phyloP scores from a whole-genome alignment of 2,113 vertebrate species.

The Rhynchopsitta pachyrhyncha region DNA sequence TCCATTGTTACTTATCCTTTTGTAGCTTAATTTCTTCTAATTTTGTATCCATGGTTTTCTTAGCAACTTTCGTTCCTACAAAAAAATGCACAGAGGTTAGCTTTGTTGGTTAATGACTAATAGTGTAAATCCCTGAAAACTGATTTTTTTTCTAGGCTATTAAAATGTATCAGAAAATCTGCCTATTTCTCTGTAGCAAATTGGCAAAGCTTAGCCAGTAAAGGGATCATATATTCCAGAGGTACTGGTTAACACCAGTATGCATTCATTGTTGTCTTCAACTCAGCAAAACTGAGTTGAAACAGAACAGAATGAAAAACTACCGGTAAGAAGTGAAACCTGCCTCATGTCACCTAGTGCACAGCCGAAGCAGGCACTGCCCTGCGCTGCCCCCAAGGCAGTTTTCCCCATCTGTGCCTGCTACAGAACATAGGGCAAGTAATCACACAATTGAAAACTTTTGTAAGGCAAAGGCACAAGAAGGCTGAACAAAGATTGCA shows the following conservation, averaged over 20 bases:
- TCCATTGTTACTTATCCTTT: neutral
- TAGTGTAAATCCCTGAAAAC: neutral
- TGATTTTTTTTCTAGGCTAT: neutral
- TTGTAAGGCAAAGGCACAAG: neutral
- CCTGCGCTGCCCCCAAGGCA: no score
- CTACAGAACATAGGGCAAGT: accelerated
- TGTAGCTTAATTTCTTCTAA: neutral
- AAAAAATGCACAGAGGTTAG: neutral
- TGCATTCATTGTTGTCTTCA: neutral
- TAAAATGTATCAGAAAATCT: neutral
- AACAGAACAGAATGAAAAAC: neutral
- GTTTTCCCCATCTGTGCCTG: neutral
- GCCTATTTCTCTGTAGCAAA: neutral
- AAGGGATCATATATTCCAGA: neutral
- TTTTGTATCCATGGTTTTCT: neutral
- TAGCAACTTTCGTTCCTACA: neutral
- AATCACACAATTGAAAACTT: accelerated
- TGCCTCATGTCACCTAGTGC: neutral
- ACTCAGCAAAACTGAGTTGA: neutral
- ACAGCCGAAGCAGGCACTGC: accelerated
- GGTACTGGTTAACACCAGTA: neutral
- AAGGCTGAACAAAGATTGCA: neutral
- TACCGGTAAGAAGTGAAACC: neutral
- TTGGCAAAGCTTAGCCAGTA: neutral
- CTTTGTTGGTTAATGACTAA: neutral